phyloP scores from a whole-genome alignment of 2,888 invertebrate genomes.

The Xestobium rufovillosum region DNA sequence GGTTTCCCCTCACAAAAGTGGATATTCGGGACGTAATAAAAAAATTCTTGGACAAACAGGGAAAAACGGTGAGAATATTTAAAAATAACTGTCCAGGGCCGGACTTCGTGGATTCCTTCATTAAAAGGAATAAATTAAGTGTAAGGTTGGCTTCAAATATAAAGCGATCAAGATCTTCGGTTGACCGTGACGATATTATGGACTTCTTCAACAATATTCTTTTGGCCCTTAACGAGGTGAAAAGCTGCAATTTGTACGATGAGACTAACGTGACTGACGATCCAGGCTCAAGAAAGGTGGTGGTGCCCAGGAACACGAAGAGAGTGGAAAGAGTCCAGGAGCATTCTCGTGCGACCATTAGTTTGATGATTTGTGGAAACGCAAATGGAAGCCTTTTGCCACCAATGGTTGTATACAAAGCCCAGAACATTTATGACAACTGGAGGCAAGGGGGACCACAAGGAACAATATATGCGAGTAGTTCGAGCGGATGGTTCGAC shows the following conservation, averaged over 20 bases:
- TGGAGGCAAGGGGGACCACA: slow-evolving; percentile 5
- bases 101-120: slow-evolving; percentile 12
- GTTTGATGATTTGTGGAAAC: slow-evolving; percentile 32
- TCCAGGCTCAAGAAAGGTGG: no score
- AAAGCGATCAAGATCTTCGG: slow-evolving; percentile 9
- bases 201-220: slow-evolving; percentile 5
- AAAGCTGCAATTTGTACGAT: slow-evolving; percentile 2
- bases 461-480: slow-evolving; percentile 8
- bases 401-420: no score
- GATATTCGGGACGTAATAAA: slow-evolving; percentile 12
- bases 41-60: slow-evolving; percentile 15
- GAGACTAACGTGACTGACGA: no score
- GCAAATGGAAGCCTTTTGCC: no score
- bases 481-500: no score
- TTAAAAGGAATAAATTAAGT: slow-evolving; percentile 8
- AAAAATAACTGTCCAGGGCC: slow-evolving; percentile 8
- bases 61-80: slow-evolving; percentile 6
- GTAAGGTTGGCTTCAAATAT: slow-evolving; percentile 13
- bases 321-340: slow-evolving; percentile 30
- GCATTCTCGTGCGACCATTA: slow-evolving; percentile 25
- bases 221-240: no score
- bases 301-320: slow-evolving; percentile 26
- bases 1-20: slow-evolving; percentile 12
- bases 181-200: slow-evolving; percentile 5
- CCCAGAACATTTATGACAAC: no score